These are phyloP conservation scores for Clupea harengus DNA, from an alignment of 2,113 vertebrate genomes.

Conservation along the genomic window DNA sequence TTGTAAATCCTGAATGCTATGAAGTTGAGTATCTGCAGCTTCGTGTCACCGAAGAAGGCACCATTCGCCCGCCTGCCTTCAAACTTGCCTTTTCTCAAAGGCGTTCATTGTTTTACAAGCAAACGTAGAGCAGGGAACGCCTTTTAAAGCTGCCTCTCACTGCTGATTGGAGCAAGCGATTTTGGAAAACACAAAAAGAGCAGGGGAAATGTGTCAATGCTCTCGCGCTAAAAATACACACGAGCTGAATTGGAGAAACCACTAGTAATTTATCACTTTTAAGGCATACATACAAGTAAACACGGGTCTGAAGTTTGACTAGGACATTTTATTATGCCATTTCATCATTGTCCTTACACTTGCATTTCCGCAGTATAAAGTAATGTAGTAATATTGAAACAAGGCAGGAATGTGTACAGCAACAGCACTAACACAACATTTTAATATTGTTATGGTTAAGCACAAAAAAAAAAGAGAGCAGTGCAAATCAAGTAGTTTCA, in stretches of 20 bases:
- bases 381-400: slow-evolving; percentile 31
- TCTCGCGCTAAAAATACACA: slow-evolving; percentile 23
- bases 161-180: slow-evolving; percentile 62
- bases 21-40: neutral
- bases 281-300: neutral
- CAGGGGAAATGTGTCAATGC: slow-evolving; percentile 41
- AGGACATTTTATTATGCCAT: neutral
- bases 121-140: slow-evolving; percentile 55
- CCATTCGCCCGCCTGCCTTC: slow-evolving; percentile 45
- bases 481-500: neutral
- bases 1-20: neutral
- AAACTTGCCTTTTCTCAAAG: slow-evolving; percentile 51
- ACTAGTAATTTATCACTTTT: neutral
- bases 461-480: neutral
- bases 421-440: slow-evolving; percentile 19
- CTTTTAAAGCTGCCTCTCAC: slow-evolving; percentile 41
- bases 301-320: neutral
- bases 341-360: slow-evolving; percentile 10
- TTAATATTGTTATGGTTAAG: neutral
- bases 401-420: slow-evolving; percentile 52
- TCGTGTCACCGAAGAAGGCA: slow-evolving; percentile 19
- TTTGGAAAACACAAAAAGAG: slow-evolving; percentile 30
- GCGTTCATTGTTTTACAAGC: slow-evolving; percentile 50
- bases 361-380: slow-evolving; percentile 35
- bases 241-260: neutral